phyloP scores from a whole-genome alignment of 2,888 invertebrate genomes.

The Caenorhabditis zanzibari region DNA sequence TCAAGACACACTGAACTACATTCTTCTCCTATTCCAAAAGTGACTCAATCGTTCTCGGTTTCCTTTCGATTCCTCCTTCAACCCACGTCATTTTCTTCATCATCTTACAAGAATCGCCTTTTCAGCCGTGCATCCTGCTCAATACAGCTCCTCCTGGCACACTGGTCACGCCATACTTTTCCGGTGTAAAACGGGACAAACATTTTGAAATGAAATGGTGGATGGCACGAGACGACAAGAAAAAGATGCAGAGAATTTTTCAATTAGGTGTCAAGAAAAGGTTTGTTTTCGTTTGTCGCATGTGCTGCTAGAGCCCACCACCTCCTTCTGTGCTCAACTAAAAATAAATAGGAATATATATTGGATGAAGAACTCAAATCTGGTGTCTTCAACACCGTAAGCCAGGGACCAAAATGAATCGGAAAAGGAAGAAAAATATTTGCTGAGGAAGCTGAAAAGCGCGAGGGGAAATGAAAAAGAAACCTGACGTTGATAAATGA shows the following conservation, averaged over 20 bases:
- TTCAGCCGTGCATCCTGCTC: constrained; percentile 1
- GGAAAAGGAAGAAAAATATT: not conserved
- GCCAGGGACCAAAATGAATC: not conserved
- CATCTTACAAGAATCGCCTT: constrained; percentile 18
- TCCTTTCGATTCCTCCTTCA: not conserved
- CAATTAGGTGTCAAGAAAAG: constrained; percentile 66
- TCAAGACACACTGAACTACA: constrained; percentile 34
- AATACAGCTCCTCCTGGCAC: constrained; percentile 29
- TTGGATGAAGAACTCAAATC: constrained; percentile 28
- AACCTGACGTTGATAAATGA: constrained; percentile 24
- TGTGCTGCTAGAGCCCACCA: constrained; percentile 9
- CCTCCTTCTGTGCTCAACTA: constrained; percentile 26
- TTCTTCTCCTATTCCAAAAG: not conserved
- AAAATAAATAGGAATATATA: constrained; percentile 53
- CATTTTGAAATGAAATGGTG: constrained; percentile 53
- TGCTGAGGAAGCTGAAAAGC: not conserved
- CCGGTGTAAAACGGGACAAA: constrained; percentile 42
- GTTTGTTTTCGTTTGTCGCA: constrained; percentile 56
- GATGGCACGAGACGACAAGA: constrained; percentile 36
- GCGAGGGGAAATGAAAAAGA: constrained; percentile 20
- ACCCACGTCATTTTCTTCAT: constrained; percentile 37
- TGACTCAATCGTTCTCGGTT: constrained; percentile 40
- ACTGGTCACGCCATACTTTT: constrained; percentile 57
- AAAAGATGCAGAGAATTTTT: constrained; percentile 45
- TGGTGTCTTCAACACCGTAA: constrained; percentile 4